Evolutionary conservation across 2,113 vertebrate genomes (phyloP), one percentile per base, ranked within the genome.

Genomic region (Regulus satrapa): DNA sequence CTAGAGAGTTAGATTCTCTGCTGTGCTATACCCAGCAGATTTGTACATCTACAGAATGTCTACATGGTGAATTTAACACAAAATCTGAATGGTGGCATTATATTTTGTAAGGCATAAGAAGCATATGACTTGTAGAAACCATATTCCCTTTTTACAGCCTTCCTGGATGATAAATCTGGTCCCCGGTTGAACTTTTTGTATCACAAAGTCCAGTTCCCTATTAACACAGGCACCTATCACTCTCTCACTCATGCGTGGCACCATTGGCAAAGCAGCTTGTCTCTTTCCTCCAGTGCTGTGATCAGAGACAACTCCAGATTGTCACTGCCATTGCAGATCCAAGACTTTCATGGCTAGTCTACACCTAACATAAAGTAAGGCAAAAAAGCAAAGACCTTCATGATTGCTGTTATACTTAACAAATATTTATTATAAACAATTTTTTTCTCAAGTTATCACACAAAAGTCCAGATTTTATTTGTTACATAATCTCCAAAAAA

Each of bases 171-270:
- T 31, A 68, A 72, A 72, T 43, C 17, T 38, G 31, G 6, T 51
- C 12, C 62, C 11, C 14, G 5, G 3, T 23, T 82, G 18, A 82
- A 51, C 0, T 0, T 55, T n/a, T 29, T 77, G 6, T 12, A 58
- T 67, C 16, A 45, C 6, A 14, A 36, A 88, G 24, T 55, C 24
- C 51, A 68, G 20, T 13, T 46, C 5, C 4, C 38, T 67, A 17
- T 36, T 25, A 58, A 36, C 18, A 61, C 17, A 81, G 23, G 4
- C 45, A 76, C 38, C 19, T 85, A 10, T 32, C 19, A 20, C 14
- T 61, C 55, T 49, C 6, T 40, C n/a, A 36, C 25, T 68, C 9
- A 4, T 15, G 4, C 32, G 19, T 46, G 25, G 4, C 14, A 31
- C 17, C 7, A 61, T 21, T 28, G 79, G 12, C 31, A 85, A 79